Base-by-base conservation (phyloP, 2,113 vertebrate genomes). In the Perca flavescens region DNA sequence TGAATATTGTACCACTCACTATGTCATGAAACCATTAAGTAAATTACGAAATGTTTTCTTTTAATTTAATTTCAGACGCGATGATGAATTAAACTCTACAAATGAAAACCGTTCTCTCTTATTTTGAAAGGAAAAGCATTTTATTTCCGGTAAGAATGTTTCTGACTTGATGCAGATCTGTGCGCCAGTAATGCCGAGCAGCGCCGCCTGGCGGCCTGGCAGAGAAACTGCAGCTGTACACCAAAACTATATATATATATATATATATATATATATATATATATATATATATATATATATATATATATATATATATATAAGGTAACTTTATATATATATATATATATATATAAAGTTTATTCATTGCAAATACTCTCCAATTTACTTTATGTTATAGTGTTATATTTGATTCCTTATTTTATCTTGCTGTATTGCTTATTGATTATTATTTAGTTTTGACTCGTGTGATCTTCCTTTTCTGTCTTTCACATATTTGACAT, bases 11-110 rank as follows among this genome's bases (percentile, higher is more conserved):
- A 11, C 2, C 0, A 10, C 7, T 12, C 13, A 12, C 1, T 0
- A 1, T 34, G 6, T n/a, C 0, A 11, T n/a, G 4, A 2, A 4
- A 0, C 0, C 0, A 4, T 2, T 0, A 13, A 0, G 0, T 7
- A 0, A 1, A 2, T 28, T 2, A 14, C 21, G 0, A 58, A 14
- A 58, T 11, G 0, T 12, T 0, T 31, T 21, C 4, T 34, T 16
- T 21, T 13, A 8, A n/a, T 47, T 47, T 50, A 13, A 19, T 28
- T 22, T 25, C 2, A 31, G 16, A 67, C 25, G 10, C 1, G 8
- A 2, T 50, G 3, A 14, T 21, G 0, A 19, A 0, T 7, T 2
- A 21, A 21, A 62, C 0, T 2, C 4, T 1, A 31, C 19, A 34
- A 62, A 3, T 5, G 1, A 53, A 2, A 19, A 3, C 1, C 9